Evolutionary conservation across 2,113 vertebrate species (phyloP), one percentile per base, ranked within the genome.

Genomic region (Mesitornis unicolor): DNA sequence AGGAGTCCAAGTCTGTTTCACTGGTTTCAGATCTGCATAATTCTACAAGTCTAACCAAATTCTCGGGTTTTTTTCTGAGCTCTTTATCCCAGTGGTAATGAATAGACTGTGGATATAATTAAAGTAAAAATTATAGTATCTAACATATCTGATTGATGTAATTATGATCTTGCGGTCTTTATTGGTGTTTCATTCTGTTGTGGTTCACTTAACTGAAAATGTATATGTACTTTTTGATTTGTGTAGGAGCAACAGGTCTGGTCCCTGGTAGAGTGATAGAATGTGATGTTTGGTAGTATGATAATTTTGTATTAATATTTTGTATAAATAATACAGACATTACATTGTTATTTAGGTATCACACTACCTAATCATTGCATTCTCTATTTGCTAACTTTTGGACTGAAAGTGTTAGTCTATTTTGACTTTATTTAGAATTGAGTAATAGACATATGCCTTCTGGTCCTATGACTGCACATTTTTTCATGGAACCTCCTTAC

Each of bases 151-250:
- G 29, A 47, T 4, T 42, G 89, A 19, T 51, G 8, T 65, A 7
- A 8, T 21, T 2, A 47, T 74, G 7, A 14, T 78, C 12, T 68
- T 73, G 13, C 0, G 0, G 6, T 73, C 12, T 77, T 2, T 68
- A n/a, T 64, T 60, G 43, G 12, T 40, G 70, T 50, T 75, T 77
- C 35, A n/a, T 73, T 77, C 24, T 14, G 1, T 18, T 73, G 54
- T 64, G 16, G 10, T 68, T 77, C 28, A 43, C 21, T n/a, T 73
- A 40, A 64, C 18, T 35, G 68, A 63, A 77, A 90, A 63, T 7
- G 2, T 25, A 1, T 50, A 7, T 45, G 5, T 63, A 61, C 7
- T 29, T 81, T 22, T 33, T 48, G 31, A 11, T 59, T 81, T 68
- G 38, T 56, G 28, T 53, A 29, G 68, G 35, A 68, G n/a, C 57